phyloP scores from a whole-genome alignment of 2,797 vertebrate species.

The Cirrhinus mrigala region DNA sequence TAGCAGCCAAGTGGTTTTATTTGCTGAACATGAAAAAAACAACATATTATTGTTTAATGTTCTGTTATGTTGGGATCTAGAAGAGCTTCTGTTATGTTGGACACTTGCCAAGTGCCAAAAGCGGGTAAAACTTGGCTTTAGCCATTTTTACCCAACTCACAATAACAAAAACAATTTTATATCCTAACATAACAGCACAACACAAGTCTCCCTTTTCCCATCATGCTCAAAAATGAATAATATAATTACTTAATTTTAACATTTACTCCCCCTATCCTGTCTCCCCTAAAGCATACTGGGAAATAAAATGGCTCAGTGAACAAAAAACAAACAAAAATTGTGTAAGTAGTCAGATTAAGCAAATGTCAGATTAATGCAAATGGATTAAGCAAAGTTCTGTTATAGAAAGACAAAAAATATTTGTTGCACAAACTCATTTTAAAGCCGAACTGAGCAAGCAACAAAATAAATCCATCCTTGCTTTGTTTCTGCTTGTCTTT shows the following conservation, averaged over 20 bases:
- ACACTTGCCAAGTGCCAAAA: background rate
- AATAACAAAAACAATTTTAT: background rate
- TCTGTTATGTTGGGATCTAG: background rate
- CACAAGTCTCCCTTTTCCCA: background rate
- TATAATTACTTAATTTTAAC: background rate
- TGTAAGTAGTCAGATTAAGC: background rate
- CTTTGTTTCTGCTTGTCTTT: slow-evolving; percentile 12
- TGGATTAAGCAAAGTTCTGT: background rate
- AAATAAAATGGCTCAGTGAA: background rate
- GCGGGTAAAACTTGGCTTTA: background rate
- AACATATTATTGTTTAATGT: background rate
- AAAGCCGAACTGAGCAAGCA: background rate
- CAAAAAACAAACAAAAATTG: background rate
- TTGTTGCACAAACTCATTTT: background rate
- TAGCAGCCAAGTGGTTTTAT: background rate
- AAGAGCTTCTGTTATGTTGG: slow-evolving; percentile 6
- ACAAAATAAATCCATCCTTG: background rate
- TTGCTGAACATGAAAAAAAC: background rate
- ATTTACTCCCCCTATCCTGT: background rate
- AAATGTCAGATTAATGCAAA: background rate
- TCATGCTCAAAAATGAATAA: background rate
- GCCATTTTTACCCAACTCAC: background rate
- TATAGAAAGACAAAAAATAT: background rate
- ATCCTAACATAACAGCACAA: background rate
- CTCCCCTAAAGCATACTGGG: background rate